Evolutionary conservation across 2,113 vertebrate species (phyloP).

Genomic region (Tretioscincus oriximinensis): DNA sequence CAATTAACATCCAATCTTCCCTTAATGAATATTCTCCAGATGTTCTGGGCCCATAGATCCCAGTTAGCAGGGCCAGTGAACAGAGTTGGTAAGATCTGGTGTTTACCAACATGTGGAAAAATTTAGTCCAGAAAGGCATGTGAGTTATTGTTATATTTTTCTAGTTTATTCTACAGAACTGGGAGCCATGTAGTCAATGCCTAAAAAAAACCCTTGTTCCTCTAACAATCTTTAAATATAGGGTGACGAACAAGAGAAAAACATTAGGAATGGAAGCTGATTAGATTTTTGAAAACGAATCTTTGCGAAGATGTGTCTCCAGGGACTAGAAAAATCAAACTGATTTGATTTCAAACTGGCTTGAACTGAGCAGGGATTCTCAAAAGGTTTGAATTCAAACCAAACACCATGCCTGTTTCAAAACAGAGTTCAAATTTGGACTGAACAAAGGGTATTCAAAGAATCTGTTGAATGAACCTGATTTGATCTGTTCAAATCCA

Average conservation of each 20-base stretch:
- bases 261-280: background rate
- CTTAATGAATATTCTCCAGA: background rate
- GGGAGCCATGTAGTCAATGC: background rate
- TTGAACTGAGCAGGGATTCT: too few species aligned
- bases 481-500: too few species aligned
- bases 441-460: too few species aligned
- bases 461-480: too few species aligned
- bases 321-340: too few species aligned
- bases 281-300: background rate
- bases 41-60: background rate
- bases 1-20: background rate
- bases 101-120: background rate
- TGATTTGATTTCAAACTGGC: too few species aligned
- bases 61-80: background rate
- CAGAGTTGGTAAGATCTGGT: background rate
- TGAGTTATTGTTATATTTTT: constrained; percentile 5
- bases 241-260: background rate
- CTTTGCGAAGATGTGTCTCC: too few species aligned
- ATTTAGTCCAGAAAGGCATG: too few species aligned
- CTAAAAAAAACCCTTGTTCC: background rate
- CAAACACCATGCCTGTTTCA: too few species aligned
- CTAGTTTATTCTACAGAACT: background rate
- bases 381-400: too few species aligned
- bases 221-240: background rate
- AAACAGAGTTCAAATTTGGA: too few species aligned